A percentile compares a stretch with the other conserved stretches of the same genome.
phyloP scores from a whole-genome alignment of 2,113 vertebrate species.

The Rhizomys pruinosus region DNA sequence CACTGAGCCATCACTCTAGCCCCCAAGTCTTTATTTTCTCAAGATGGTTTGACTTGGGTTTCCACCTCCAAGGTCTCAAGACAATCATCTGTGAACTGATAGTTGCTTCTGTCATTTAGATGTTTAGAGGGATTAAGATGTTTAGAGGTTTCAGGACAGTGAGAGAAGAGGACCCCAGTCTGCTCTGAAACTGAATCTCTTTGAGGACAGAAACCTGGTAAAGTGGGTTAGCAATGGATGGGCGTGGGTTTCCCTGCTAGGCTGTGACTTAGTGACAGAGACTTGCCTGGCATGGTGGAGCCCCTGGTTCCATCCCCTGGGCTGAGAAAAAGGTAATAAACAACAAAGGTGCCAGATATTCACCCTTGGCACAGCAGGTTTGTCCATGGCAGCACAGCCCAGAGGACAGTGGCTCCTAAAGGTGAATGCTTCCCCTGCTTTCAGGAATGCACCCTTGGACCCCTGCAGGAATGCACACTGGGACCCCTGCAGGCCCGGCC shows the following conservation, averaged over 20 bases:
- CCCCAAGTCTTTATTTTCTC: too few species aligned
- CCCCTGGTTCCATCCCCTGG: neutral
- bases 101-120: neutral
- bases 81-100: neutral
- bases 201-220: neutral
- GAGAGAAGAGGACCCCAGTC: fast-evolving
- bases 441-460: neutral
- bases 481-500: too few species aligned
- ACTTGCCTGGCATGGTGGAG: too few species aligned
- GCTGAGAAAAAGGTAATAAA: too few species aligned
- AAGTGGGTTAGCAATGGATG: neutral
- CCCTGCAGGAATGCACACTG: neutral
- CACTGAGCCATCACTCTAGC: too few species aligned
- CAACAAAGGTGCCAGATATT: too few species aligned
- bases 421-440: neutral
- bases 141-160: neutral
- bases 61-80: neutral
- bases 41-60: neutral
- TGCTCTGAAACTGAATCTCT: neutral
- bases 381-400: too few species aligned
- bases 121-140: too few species aligned
- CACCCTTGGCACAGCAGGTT: neutral
- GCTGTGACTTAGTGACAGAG: neutral
- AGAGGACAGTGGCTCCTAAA: neutral
- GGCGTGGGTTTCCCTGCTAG: neutral